Base-by-base conservation (phyloP, 2,113 vertebrate genomes). In the Columba livia region DNA sequence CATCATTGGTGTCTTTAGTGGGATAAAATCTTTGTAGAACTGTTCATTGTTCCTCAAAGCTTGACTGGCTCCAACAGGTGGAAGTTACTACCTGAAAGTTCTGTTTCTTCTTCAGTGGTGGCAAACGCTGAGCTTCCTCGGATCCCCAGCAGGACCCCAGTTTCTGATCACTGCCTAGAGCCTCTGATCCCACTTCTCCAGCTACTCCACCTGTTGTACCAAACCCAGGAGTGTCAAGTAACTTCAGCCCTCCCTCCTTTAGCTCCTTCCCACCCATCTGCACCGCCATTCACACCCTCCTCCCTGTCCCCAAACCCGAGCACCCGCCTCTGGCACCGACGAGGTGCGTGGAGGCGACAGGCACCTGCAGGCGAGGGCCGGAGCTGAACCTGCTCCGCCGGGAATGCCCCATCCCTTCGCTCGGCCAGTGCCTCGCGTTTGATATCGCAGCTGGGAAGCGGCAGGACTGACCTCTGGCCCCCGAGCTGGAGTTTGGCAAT, bases 401-500 rank as follows among this genome's bases (percentile, higher is more conserved):
- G 71, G 66, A 90, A 47, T 67, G 74, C 48, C 36, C 3, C 66
- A 51, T 72, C 53, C 61, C 57, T 50, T 2, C 1, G 2, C 83
- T 40, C 5, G 0, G 79, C 34, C 2, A 0, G 48, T 2, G 2
- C 58, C 12, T 34, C 3, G 53, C 2, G 8, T 77, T 71, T 73
- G 79, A 26, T 54, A 53, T 9, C 0, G 14, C 74, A 50, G 88
- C 82, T 84, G 89, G 89, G 85, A 90, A 91, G 86, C 15, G 14
- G 70, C 29, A 4, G 51, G 74, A 11, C 72, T 88, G 91, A 95
- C 95, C 97, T 97, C 93, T 85, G 95, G 80, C 93, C 97, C 71
- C 91, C 6, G 88, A 48, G 94, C 93, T 64, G 58, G 86, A 74
- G 69, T 89, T 67, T 78, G 69, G 71, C 84, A 40, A 3, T 11